phyloP scores from a whole-genome alignment of 2,113 vertebrate genomes.

The Heterotilapia buettikoferi region DNA sequence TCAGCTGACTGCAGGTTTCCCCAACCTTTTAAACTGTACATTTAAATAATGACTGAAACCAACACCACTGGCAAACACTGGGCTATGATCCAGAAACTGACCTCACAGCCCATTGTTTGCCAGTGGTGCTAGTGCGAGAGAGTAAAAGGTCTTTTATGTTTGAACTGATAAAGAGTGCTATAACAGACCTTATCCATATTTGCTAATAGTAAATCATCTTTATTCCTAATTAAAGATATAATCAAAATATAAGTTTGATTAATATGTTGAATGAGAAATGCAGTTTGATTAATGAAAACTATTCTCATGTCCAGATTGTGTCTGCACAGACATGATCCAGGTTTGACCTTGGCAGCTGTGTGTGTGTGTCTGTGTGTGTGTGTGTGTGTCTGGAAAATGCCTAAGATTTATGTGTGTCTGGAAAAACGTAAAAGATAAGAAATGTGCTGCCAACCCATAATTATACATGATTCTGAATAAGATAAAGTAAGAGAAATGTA shows the following conservation, averaged over 20 bases:
- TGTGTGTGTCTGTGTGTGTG: too few species aligned
- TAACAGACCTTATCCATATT: neutral
- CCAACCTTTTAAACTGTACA: neutral
- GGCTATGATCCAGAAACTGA: neutral
- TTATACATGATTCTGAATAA: neutral
- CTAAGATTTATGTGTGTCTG: neutral
- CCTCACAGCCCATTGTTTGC: neutral
- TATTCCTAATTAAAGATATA: neutral
- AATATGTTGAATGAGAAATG: neutral
- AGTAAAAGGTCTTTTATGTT: neutral
- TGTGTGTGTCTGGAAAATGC: neutral
- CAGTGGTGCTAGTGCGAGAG: neutral
- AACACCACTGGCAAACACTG: neutral
- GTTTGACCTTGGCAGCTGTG: neutral
- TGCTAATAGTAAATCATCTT: neutral
- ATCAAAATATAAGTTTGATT: neutral
- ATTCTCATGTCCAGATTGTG: neutral
- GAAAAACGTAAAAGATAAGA: neutral
- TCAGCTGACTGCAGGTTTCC: neutral
- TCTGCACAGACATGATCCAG: neutral
- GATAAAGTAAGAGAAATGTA: neutral
- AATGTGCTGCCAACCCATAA: neutral
- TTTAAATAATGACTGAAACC: neutral
- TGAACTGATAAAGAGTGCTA: neutral
- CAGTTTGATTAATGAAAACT: neutral